Conservation (phyloP, 1,140 invertebrate genomes). For the Macrobrachium nipponense region DNA sequence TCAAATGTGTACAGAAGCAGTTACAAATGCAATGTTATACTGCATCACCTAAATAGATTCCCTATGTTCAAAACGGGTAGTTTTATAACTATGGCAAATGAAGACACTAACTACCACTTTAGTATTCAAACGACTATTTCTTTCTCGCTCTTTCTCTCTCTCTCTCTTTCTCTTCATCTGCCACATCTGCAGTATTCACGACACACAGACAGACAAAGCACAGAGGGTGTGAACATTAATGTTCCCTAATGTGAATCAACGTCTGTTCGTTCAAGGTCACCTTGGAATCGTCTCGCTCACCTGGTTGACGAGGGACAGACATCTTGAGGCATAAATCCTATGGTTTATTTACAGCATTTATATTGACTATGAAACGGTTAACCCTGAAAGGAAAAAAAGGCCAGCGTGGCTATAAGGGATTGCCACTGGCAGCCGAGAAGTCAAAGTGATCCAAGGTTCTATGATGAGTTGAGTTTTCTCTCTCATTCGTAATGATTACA, state of each 20-base stretch:
- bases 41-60: background rate
- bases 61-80: slow-evolving; percentile 16
- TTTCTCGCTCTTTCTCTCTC: background rate
- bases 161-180: too few relatives aligned
- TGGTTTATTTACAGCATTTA: slow-evolving; percentile 27
- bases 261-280: too few relatives aligned
- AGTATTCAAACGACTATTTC: slow-evolving; percentile 16
- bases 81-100: slow-evolving; percentile 8
- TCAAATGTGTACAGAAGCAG: slow-evolving; percentile 21
- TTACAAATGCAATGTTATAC: slow-evolving; percentile 24
- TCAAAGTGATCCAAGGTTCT: background rate
- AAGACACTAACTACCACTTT: slow-evolving; percentile 11
- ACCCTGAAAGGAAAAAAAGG: background rate
- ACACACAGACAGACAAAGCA: background rate
- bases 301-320: background rate
- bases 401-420: too few relatives aligned
- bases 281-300: background rate
- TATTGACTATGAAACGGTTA: background rate
- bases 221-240: too few relatives aligned
- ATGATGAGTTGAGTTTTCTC: background rate
- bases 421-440: too few relatives aligned
- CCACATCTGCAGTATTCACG: background rate
- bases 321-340: background rate
- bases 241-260: too few relatives aligned
- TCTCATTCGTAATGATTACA: background rate